Percentiles rank a stretch among this genome's conserved stretches.
phyloP scores from a whole-genome alignment of 1,140 invertebrate genomes.

The Drosophila subobscura region DNA sequence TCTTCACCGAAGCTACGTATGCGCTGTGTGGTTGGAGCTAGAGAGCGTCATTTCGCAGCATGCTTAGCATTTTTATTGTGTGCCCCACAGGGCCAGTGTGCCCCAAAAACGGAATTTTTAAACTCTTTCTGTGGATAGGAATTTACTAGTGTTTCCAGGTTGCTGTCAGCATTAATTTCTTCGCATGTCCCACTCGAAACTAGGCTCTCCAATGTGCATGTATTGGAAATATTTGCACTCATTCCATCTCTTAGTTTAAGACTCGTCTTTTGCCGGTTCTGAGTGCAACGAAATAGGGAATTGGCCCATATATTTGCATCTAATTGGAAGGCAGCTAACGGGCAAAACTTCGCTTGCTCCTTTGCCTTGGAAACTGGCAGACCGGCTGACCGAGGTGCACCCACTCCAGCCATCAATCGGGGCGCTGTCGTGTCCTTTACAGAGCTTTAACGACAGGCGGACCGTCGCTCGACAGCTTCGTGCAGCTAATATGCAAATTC shows the following conservation, averaged over 20 bases:
- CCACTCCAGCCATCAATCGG: conserved; percentile 53
- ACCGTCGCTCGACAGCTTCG: conserved; percentile 35
- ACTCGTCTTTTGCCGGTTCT: conserved; percentile 33
- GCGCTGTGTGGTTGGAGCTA: conserved; percentile 15
- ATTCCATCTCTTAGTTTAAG: conserved; percentile 4
- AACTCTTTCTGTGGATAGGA: too few relatives aligned
- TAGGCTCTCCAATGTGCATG: conserved; percentile 13
- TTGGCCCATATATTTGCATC: conserved; percentile 70
- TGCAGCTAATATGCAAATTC: conserved; percentile 79
- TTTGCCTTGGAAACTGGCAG: conserved; percentile 50
- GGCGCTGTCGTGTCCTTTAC: conserved; percentile 25
- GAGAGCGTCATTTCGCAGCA: background rate
- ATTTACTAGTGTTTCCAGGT: background rate
- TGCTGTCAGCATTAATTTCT: background rate
- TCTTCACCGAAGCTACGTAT: conserved; percentile 41
- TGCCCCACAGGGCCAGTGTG: background rate
- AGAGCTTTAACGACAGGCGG: conserved; percentile 57
- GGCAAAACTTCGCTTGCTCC: conserved; percentile 27
- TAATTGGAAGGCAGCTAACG: conserved; percentile 71
- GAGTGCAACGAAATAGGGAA: conserved; percentile 7
- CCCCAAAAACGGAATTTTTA: background rate
- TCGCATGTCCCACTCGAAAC: too few relatives aligned
- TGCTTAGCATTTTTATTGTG: too few relatives aligned
- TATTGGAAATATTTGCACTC: conserved; percentile 31
- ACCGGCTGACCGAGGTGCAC: conserved; percentile 7